A percentile compares a stretch with the other conserved stretches of the same genome.
Evolutionary conservation across 2,113 vertebrate species (phyloP).

Genomic region (Uropsilus gracilis): DNA sequence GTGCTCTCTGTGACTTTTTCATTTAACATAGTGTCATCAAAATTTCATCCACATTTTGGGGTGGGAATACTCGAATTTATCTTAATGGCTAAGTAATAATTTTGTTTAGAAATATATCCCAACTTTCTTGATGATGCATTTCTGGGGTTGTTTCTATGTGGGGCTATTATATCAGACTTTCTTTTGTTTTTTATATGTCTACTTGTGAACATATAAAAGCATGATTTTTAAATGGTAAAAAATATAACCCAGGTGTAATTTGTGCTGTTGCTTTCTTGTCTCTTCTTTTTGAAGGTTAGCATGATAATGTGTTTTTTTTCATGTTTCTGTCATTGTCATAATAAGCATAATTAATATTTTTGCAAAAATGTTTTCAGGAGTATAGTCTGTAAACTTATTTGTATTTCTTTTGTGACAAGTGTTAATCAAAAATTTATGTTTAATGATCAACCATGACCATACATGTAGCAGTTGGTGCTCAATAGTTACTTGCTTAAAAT

Average conservation of each 20-base stretch:
- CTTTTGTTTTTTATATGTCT: not conserved
- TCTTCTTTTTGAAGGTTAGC: not conserved
- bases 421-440: not conserved
- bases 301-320: not conserved
- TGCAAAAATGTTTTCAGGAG: not conserved
- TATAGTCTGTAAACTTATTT: not conserved
- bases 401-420: not conserved
- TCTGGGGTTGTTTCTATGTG: not conserved
- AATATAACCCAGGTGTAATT: not conserved
- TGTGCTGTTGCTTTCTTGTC: not conserved
- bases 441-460: not conserved
- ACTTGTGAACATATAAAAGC: not conserved
- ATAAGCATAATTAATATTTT: slow-evolving; percentile 14
- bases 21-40: not conserved
- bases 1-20: not conserved
- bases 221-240: not conserved
- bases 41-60: not conserved
- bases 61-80: not conserved
- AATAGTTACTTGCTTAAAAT: not conserved
- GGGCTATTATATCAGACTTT: not conserved
- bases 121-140: not conserved
- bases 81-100: not conserved
- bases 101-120: not conserved
- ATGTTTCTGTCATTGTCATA: not conserved
- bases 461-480: not conserved